phyloP scores from a whole-genome alignment of 2,888 invertebrate genomes.

The Cheilosia scutellata region DNA sequence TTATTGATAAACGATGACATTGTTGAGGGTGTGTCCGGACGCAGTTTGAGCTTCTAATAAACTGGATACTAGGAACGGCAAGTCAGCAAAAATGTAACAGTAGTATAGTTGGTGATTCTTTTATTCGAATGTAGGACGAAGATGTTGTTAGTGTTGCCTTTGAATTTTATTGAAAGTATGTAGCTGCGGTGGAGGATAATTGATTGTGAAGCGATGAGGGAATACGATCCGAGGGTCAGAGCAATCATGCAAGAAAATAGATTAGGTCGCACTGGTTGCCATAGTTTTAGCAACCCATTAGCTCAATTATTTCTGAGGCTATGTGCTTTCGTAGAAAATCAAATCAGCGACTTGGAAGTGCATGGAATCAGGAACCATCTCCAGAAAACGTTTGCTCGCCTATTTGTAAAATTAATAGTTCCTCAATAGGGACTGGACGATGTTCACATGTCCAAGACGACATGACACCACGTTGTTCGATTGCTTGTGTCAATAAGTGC shows the following conservation, averaged over 20 bases:
- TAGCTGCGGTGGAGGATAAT: conserved; percentile 12
- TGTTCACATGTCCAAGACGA: no score
- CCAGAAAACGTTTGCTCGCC: no score
- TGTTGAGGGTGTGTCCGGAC: conserved; percentile 68
- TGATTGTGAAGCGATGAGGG: background rate
- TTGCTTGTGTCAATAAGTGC: no score
- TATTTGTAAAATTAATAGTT: no score
- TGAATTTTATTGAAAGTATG: conserved; percentile 6
- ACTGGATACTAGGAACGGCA: conserved; percentile 29
- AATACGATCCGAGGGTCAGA: background rate
- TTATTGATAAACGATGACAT: conserved; percentile 75
- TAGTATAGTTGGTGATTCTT: background rate
- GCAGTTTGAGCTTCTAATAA: conserved; percentile 43
- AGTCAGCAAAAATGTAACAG: conserved; percentile 53
- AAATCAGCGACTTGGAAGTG: no score
- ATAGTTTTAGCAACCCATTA: no score
- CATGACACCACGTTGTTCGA: no score
- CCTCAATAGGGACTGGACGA: no score
- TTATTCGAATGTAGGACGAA: conserved; percentile 27
- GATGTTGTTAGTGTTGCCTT: conserved; percentile 8
- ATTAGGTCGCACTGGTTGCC: no score
- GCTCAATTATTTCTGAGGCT: no score
- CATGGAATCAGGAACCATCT: no score
- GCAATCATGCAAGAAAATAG: background rate
- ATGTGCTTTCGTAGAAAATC: no score